Evolutionary conservation across 1,140 invertebrate genomes (phyloP).

Genomic region (Diabrotica undecimpunctata): DNA sequence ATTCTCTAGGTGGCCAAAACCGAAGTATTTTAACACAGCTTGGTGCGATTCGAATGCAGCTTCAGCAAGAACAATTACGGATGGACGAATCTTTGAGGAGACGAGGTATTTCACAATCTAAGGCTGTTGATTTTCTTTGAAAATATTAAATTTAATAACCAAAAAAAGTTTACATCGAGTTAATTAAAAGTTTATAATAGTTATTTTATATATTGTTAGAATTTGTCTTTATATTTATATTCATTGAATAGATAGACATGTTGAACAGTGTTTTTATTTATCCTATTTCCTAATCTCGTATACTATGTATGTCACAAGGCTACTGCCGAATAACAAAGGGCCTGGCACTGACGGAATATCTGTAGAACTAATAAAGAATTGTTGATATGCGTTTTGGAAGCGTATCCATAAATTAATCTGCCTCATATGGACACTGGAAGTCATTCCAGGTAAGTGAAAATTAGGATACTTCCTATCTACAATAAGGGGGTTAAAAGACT

Average conservation of each 20-base stretch:
- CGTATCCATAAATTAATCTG: too few species aligned
- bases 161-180: constrained; percentile 33
- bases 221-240: constrained; percentile 44
- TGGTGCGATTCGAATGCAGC: constrained; percentile 55
- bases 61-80: constrained; percentile 56
- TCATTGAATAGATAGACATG: constrained; percentile 20
- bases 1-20: constrained; percentile 48
- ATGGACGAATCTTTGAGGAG: constrained; percentile 48
- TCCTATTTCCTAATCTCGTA: neutral
- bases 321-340: too few species aligned
- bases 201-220: constrained; percentile 45
- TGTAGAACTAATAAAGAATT: too few species aligned
- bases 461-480: too few species aligned
- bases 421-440: too few species aligned
- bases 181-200: constrained; percentile 34
- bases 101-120: constrained; percentile 41
- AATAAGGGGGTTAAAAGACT: too few species aligned
- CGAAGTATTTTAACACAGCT: constrained; percentile 55
- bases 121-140: constrained; percentile 41
- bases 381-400: too few species aligned
- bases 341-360: too few species aligned
- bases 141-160: constrained; percentile 15
- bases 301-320: too few species aligned
- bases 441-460: too few species aligned
- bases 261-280: constrained; percentile 8